Base-by-base conservation (phyloP, 2,113 vertebrate species). In the Nansenia antarctica region DNA sequence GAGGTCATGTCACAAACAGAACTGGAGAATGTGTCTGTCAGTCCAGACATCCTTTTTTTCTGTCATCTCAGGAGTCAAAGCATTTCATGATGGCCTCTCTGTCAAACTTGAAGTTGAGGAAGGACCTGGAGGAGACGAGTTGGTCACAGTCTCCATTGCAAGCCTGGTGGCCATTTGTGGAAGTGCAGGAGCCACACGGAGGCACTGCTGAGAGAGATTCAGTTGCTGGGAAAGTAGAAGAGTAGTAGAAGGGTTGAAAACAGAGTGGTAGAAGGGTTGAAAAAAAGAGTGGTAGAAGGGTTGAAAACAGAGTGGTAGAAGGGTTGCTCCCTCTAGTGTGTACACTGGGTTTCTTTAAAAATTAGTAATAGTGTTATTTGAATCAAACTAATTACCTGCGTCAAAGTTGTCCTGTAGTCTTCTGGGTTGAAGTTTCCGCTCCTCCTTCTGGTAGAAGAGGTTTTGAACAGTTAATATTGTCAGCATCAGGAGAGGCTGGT, bases 51-150 rank as follows among this genome's bases (percentile, higher is more conserved):
- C n/a, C n/a, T n/a, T n/a, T n/a, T n/a, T n/a, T n/a, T n/a, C n/a
- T n/a, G 15, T n/a, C 14, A n/a, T 2, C 52, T 96, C 89, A 98
- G 80, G 93, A 92, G 82, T 99, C 94, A 76, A 97, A 95, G 91
- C 89, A 95, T 85, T 92, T 98, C 96, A 99, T 97, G 86, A 99
- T 96, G 82, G 95, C 95, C 65, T 96, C 95, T 76, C 90, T 90
- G 88, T 99, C 95, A 73, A 99, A 99, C 85, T 90, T 95, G 89
- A 99, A 99, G 85, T 91, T 95, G 84, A 99, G 90, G 85, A 99
- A 99, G 71, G 95, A 86, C 85, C 87, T 92, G 49, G 97, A 98
- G 66, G 96, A 98, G 55, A 94, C 88, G 26, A 86, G 74, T 27
- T 88, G 86, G 64, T 92, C 92, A 67, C 77, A 89, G 73, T 93